These are phyloP conservation scores for Schizaphis graminum DNA, from an alignment of 2,888 invertebrate species.

Conservation along the genomic window DNA sequence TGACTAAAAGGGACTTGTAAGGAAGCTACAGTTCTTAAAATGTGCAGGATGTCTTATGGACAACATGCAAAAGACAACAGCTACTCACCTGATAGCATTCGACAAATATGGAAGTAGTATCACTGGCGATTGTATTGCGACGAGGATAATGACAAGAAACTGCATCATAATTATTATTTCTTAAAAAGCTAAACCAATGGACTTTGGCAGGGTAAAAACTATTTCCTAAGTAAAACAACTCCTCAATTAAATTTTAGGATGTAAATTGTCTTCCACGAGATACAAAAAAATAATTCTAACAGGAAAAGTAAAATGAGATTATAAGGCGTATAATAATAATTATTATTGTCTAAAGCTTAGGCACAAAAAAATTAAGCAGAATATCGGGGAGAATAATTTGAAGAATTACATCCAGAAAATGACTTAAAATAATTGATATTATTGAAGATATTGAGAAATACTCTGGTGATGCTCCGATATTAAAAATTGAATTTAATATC, in stretches of 20 bases:
- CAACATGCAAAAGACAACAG: neutral
- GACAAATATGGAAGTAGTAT: no score
- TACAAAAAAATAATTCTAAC: neutral
- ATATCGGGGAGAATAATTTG: no score
- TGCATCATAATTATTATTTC: neutral
- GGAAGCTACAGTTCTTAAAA: no score
- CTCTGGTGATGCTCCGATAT: no score
- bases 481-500: no score
- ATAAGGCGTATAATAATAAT: no score
- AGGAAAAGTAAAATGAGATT: no score
- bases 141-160: neutral
- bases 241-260: neutral
- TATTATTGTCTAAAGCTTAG: no score
- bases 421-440: no score
- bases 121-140: neutral
- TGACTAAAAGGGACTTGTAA: neutral
- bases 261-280: neutral
- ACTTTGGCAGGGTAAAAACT: neutral
- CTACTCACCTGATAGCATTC: neutral
- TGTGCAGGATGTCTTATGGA: neutral
- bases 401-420: no score
- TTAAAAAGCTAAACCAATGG: neutral
- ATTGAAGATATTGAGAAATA: no score
- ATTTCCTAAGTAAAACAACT: neutral
- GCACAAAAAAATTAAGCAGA: no score